phyloP scores from a whole-genome alignment of 2,888 invertebrate species.

The Tineola bisselliella region DNA sequence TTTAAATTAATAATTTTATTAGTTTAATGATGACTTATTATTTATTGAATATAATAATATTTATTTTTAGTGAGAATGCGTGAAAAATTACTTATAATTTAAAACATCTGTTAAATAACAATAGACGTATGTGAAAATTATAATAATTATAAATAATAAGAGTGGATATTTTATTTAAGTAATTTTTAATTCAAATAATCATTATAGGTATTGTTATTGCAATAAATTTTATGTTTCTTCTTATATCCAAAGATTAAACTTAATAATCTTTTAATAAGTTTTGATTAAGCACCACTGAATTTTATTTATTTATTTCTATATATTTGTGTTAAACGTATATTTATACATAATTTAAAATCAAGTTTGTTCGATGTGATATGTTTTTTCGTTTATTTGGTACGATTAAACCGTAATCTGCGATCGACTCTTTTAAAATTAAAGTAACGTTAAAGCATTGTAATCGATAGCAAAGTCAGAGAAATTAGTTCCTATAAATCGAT shows the following conservation, averaged over 20 bases:
- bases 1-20: conserved; percentile 12
- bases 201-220: not conserved
- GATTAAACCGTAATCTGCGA: not conserved
- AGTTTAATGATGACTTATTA: not conserved
- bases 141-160: not conserved
- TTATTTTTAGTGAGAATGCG: not conserved
- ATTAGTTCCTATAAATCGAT: conserved; percentile 18
- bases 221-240: too few species aligned
- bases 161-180: not conserved
- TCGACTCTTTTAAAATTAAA: not conserved
- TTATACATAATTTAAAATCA: too few species aligned
- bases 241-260: too few species aligned
- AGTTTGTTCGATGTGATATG: too few species aligned
- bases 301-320: too few species aligned
- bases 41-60: not conserved
- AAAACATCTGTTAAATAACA: conserved; percentile 1
- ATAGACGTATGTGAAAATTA: not conserved
- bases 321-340: too few species aligned
- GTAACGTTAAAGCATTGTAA: conserved; percentile 1
- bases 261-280: too few species aligned
- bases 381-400: not conserved
- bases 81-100: not conserved
- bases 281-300: too few species aligned
- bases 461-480: conserved; percentile 14
- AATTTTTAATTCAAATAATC: not conserved